Evolutionary conservation across 2,888 invertebrate species (phyloP).

Genomic region (Drosophila cyrtoloma): DNA sequence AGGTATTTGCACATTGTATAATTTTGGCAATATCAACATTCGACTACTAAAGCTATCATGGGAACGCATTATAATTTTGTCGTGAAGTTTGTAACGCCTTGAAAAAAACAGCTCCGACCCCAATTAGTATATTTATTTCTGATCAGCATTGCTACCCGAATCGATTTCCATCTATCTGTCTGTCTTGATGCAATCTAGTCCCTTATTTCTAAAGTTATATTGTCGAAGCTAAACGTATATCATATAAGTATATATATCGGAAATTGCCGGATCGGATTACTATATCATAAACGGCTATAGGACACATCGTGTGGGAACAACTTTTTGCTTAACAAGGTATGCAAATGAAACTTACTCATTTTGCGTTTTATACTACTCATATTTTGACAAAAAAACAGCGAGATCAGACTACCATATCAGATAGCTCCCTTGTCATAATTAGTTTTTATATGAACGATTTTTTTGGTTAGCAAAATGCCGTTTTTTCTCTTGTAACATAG

Average conservation of each 20-base stretch:
- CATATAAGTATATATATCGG: neutral
- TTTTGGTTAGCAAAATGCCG: neutral
- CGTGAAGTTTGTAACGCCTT: neutral
- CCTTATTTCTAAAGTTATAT: neutral
- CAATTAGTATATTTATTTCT: neutral
- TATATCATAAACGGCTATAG: neutral
- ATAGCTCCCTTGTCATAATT: neutral
- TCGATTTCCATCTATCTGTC: neutral
- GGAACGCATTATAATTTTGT: neutral
- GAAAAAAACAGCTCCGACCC: neutral
- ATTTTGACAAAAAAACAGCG: neutral
- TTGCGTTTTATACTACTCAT: neutral
- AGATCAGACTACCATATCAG: neutral
- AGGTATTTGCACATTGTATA: neutral
- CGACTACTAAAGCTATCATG: neutral
- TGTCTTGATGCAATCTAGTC: neutral
- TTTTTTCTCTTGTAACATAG: neutral
- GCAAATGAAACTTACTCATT: neutral
- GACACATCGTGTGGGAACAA: neutral
- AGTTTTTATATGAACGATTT: neutral
- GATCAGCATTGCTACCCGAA: too few species aligned
- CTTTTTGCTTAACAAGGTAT: neutral
- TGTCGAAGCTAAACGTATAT: neutral
- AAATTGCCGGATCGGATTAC: neutral
- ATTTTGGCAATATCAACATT: neutral